Conservation (phyloP, 2,888 invertebrate genomes). For the Amblyjoppa proteus region DNA sequence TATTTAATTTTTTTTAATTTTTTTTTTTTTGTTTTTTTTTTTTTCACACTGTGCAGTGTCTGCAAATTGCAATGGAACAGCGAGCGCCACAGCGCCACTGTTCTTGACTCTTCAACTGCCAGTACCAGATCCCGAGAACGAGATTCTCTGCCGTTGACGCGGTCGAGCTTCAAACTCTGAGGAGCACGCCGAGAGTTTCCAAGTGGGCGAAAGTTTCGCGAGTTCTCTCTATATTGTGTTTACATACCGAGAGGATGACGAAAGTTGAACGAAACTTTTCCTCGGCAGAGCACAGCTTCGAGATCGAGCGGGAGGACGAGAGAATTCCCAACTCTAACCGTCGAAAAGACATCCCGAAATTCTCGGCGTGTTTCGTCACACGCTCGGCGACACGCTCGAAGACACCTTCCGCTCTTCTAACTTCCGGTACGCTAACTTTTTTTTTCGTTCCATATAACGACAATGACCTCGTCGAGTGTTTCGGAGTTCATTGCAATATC, state of each 20-base stretch:
- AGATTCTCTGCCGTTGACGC: background rate
- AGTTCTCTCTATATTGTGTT: constrained; percentile 5
- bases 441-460: background rate
- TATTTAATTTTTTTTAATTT: too few species aligned
- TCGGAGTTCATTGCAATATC: too few species aligned
- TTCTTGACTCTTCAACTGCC: background rate
- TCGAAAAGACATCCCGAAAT: constrained; percentile 11
- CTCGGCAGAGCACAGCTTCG: background rate
- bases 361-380: constrained; percentile 14
- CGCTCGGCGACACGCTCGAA: background rate
- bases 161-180: constrained; percentile 27
- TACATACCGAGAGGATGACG: background rate
- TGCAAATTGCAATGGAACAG: background rate
- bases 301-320: background rate
- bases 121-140: background rate
- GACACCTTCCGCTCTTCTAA: constrained; percentile 2
- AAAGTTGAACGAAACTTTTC: constrained; percentile 8
- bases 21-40: background rate
- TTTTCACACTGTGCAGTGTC: background rate
- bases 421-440: background rate
- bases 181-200: background rate
- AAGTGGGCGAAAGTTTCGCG: constrained; percentile 20
- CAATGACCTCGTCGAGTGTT: too few species aligned
- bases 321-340: background rate
- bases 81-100: background rate